A percentile compares a stretch with the other conserved stretches of the same genome.
Conservation (phyloP, 2,888 invertebrate genomes). For the Eristalinus sepulchralis region DNA sequence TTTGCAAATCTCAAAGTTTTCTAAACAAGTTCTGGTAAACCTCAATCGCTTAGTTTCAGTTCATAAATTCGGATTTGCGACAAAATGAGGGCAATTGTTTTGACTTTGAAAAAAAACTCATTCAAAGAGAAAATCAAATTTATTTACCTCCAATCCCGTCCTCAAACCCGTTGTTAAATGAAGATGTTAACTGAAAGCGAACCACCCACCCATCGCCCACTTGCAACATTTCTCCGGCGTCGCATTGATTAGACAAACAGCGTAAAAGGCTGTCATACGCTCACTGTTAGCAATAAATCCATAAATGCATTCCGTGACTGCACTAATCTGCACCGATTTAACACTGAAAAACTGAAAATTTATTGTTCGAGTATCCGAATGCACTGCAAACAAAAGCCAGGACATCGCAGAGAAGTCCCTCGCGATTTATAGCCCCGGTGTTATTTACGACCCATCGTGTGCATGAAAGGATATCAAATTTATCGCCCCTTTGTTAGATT, state of each 20-base stretch:
- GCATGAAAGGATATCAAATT: background rate
- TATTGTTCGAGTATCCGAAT: background rate
- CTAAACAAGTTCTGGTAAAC: too few relatives aligned
- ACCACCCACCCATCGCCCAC: background rate
- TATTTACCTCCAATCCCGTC: too few relatives aligned
- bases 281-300: background rate
- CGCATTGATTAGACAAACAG: background rate
- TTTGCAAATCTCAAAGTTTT: too few relatives aligned
- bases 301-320: background rate
- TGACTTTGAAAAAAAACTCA: too few relatives aligned
- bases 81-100: too few relatives aligned
- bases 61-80: too few relatives aligned
- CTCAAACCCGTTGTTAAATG: background rate
- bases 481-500: background rate
- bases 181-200: background rate
- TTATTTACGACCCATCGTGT: background rate
- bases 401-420: background rate
- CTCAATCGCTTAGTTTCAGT: too few relatives aligned
- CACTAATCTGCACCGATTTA: background rate
- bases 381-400: background rate
- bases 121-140: too few relatives aligned
- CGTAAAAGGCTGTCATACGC: background rate
- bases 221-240: background rate
- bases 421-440: background rate
- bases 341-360: background rate